Base-by-base conservation (phyloP, 2,113 vertebrate species). In the Elephas maximus region DNA sequence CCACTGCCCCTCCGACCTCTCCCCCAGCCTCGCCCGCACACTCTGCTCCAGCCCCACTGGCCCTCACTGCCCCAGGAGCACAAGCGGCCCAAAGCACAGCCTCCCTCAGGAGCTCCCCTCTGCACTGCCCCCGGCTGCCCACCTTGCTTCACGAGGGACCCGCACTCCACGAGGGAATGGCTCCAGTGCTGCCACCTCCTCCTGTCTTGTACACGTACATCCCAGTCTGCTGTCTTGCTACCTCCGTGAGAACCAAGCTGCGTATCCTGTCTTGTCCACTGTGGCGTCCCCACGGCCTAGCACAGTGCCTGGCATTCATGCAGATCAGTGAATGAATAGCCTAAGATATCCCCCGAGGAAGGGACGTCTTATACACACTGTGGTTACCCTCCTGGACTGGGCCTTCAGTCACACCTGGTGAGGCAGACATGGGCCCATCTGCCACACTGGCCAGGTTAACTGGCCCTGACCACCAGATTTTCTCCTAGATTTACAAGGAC, bases 121-220 rank as follows among this genome's bases (percentile, higher is more conserved):
- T 17, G 17, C 41, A 53, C 37, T 9, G 17, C 15, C 44, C 28
- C 8, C 4, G 26, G 51, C 20, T 26, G 71, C 33, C 30, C 1
- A 0, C 41, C 81, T 84, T 11, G 14, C 41, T 37, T 21, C 37
- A 30, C 26, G 1, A 30, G 65, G 9, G 30, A 33, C 30, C 65
- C 65, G 10, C 30, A 33, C 28, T 65, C 60, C 21, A 23, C 0
- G 14, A 33, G 14, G 14, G 15, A 20, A 37, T 30, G 41, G 30
- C 12, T 88, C 44, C 30, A n/a, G 21, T 0, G 3, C 74, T 14
- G 15, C 2, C 23, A 20, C 30, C 76, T 80, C 33, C 1, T 17
- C 2, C 0, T 9, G 57, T 51, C 67, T 6, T 9, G 21, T 73
- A 63, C 26, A 5, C 0, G 1, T 2, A 20, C 8, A 41, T 45